A percentile compares a stretch with the other conserved stretches of the same genome.
phyloP scores from a whole-genome alignment of 2,113 vertebrate species.

The Hucho hucho region DNA sequence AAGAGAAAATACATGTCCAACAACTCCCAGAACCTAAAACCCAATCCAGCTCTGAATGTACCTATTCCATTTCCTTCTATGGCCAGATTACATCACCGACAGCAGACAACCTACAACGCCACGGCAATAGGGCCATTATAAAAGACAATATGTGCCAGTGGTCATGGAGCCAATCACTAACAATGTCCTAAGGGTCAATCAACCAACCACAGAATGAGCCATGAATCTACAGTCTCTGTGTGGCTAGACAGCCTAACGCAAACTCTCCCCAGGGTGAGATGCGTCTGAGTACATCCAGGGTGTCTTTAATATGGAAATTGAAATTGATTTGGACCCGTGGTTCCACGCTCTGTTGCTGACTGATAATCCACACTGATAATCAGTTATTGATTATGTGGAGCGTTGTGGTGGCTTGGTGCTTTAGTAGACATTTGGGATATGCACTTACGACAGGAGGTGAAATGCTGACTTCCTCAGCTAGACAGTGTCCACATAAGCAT shows the following conservation, averaged over 20 bases:
- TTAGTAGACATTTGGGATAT: constrained; percentile 40
- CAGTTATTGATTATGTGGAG: constrained; percentile 55
- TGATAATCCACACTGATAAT: constrained; percentile 40
- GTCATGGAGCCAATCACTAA: constrained; percentile 20
- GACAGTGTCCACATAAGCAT: not conserved
- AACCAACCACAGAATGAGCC: not conserved
- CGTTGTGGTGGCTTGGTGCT: constrained; percentile 19
- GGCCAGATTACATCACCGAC: not conserved
- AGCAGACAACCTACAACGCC: constrained; percentile 36
- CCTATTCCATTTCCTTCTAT: not conserved
- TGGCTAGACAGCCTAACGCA: not conserved
- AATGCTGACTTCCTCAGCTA: not conserved
- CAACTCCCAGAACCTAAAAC: not conserved
- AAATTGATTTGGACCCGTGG: constrained; percentile 50
- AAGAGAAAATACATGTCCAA: too few species aligned
- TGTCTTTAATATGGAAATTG: constrained; percentile 34
- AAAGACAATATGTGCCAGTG: constrained; percentile 34
- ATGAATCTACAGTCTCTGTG: not conserved
- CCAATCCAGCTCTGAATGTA: not conserved
- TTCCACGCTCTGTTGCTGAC: not conserved
- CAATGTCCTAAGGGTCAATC: constrained; percentile 29
- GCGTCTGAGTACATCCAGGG: constrained; percentile 24
- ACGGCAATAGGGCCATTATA: constrained; percentile 38
- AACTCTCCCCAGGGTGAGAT: not conserved
- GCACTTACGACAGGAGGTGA: constrained; percentile 10